phyloP scores from a whole-genome alignment of 2,888 invertebrate species.

The Peribatodes rhomboidaria region DNA sequence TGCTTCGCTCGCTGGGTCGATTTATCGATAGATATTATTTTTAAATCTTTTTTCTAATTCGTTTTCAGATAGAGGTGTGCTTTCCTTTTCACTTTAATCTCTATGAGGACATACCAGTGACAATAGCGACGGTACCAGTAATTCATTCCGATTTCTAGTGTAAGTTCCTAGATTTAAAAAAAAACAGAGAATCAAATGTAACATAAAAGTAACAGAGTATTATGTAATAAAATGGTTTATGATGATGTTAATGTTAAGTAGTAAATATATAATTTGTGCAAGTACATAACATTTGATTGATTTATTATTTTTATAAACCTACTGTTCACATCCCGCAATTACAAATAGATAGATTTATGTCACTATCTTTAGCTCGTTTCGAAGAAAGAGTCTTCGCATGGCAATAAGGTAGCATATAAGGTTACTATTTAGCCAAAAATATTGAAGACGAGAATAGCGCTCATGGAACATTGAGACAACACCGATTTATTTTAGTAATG shows the following conservation, averaged over 20 bases:
- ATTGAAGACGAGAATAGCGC: not conserved
- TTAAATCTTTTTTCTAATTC: slow-evolving; percentile 17
- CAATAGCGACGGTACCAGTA: slow-evolving; percentile 66
- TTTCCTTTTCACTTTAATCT: slow-evolving; percentile 65
- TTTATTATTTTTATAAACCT: too few relatives aligned
- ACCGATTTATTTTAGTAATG: slow-evolving; percentile 8
- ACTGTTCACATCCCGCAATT: not conserved
- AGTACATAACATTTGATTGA: too few relatives aligned
- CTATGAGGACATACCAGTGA: slow-evolving; percentile 64
- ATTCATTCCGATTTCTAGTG: slow-evolving; percentile 59
- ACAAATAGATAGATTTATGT: too few relatives aligned
- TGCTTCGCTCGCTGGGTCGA: too few relatives aligned
- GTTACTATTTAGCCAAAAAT: not conserved
- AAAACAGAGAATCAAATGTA: not conserved
- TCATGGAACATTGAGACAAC: not conserved
- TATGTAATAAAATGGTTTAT: too few relatives aligned
- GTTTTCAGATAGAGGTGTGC: slow-evolving; percentile 63
- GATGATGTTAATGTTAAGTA: too few relatives aligned
- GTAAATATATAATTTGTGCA: too few relatives aligned
- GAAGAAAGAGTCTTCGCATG: too few relatives aligned
- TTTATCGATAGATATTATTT: not conserved
- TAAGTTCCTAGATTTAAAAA: not conserved
- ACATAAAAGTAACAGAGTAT: too few relatives aligned
- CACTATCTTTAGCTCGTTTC: too few relatives aligned
- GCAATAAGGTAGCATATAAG: too few relatives aligned